A percentile compares a stretch with the other conserved stretches of the same genome.
Evolutionary conservation across 1,140 invertebrate species (phyloP).

Genomic region (Camponotus vicinus): DNA sequence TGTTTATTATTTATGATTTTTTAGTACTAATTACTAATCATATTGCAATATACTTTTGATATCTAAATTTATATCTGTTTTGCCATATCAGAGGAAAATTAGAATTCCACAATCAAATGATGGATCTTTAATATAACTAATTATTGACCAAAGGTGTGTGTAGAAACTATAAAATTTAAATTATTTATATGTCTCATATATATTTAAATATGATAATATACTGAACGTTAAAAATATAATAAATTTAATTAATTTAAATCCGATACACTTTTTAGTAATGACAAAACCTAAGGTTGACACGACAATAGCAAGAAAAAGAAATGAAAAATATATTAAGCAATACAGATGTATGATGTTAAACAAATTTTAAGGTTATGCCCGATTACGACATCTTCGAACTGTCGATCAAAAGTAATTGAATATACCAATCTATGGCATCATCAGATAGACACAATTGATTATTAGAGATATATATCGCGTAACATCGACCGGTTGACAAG

Average conservation of each 20-base stretch:
- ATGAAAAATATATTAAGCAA: conserved; percentile 40
- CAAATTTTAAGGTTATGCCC: conserved; percentile 51
- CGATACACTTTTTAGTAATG: not conserved
- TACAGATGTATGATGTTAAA: not conserved
- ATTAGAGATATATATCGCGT: conserved; percentile 55
- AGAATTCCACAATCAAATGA: no score
- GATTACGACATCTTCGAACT: conserved; percentile 29
- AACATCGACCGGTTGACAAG: conserved; percentile 49
- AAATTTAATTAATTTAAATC: not conserved
- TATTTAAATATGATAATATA: not conserved
- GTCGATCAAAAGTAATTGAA: conserved; percentile 57
- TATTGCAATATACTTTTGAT: no score
- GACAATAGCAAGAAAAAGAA: not conserved
- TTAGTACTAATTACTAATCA: no score
- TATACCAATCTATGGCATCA: conserved; percentile 37
- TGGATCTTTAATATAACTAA: no score
- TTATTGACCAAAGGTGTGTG: no score
- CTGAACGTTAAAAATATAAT: not conserved
- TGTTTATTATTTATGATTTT: no score
- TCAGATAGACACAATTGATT: conserved; percentile 58
- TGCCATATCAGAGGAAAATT: no score
- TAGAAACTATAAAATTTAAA: no score
- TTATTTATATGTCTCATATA: not conserved
- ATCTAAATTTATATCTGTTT: no score
- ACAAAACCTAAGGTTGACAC: conserved; percentile 1